Base-by-base conservation (phyloP, 2,888 invertebrate genomes). In the Sinotaia quadrata region DNA sequence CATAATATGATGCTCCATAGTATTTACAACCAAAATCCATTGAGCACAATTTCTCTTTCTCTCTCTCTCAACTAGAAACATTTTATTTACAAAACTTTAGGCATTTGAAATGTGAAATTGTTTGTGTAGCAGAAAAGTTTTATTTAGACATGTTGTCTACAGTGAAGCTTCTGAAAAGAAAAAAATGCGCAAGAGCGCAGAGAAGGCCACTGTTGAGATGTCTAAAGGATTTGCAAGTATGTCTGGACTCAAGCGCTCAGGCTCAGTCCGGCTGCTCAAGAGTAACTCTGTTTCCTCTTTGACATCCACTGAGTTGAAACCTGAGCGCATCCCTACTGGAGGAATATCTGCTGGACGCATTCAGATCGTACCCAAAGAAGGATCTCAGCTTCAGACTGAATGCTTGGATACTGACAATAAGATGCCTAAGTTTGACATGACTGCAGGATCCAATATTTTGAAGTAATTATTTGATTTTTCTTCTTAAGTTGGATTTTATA, bases 391-490 rank as follows among this genome's bases (percentile, higher is more conserved):
- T 8, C 61, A 10, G 41, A 41, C 10, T 10, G 18, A 12, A 18
- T 12, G 18, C 56, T 10, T 58, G 24, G 8, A n/a, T n/a, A n/a
- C n/a, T n/a, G n/a, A n/a, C n/a, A n/a, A n/a, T n/a, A 71, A 70
- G 56, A 69, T 71, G 47, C 74, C 74, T 10, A 72, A 68, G 41
- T 34, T 79, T n/a, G 78, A 79, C 10, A 59, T 78, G 15, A 74
- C 78, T 10, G 68, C 69, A 7, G 78, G 79, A 24, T 80, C 82
- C 44, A 72, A 73, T 12, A 71, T 77, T 27, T 63, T 82, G 74
- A 82, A 75, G 82, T 82, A 70, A 72, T 75, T 68, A 31, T 34
- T n/a, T n/a, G n/a, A n/a, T n/a, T n/a, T n/a, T n/a, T n/a, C n/a
- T n/a, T n/a, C n/a, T n/a, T n/a, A n/a, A n/a, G n/a, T n/a, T n/a